Evolutionary conservation across 1,140 invertebrate genomes (phyloP).

Genomic region (Drosophila tani): DNA sequence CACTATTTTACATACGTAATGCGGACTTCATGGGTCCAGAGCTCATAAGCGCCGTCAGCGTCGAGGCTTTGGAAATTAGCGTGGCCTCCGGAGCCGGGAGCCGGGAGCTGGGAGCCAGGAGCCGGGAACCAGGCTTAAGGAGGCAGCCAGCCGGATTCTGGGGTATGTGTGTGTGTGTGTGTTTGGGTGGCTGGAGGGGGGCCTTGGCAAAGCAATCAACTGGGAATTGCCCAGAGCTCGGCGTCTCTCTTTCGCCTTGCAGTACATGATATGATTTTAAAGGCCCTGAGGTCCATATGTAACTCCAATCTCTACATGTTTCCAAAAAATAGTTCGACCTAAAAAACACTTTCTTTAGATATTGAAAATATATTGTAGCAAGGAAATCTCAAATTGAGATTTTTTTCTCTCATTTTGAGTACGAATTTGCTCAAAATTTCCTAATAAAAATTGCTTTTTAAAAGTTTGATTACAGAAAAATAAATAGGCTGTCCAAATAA

Average conservation of each 20-base stretch:
- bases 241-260: not conserved
- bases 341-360: no score
- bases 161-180: not conserved
- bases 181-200: not conserved
- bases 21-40: constrained; percentile 74
- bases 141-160: constrained; percentile 9
- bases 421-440: no score
- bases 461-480: no score
- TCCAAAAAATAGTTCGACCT: not conserved
- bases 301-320: no score
- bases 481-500: not conserved
- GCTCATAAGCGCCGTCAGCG: constrained; percentile 75
- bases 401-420: no score
- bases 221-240: constrained; percentile 19
- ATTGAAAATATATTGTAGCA: no score
- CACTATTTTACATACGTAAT: constrained; percentile 83
- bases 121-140: constrained; percentile 30
- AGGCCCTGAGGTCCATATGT: not conserved
- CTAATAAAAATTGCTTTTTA: no score
- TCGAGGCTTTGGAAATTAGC: constrained; percentile 73
- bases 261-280: constrained; percentile 18
- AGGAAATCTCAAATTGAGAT: no score
- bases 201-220: constrained; percentile 24
- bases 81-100: constrained; percentile 38
- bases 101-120: not conserved